Evolutionary conservation across 2,113 vertebrate species (phyloP).

Genomic region (Mormyrus lacerda): DNA sequence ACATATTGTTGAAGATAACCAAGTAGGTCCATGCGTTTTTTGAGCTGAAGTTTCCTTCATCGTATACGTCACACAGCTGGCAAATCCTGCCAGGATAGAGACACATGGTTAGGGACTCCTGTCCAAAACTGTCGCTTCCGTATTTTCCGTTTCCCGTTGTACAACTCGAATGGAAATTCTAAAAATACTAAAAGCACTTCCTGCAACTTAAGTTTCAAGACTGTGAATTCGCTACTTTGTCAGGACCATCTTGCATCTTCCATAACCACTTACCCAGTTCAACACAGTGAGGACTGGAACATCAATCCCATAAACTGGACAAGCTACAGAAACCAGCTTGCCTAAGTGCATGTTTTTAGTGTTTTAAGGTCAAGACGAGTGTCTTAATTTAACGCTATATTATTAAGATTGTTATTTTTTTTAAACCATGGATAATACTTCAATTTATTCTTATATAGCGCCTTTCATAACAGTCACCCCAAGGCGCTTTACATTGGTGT

Average conservation of each 20-base stretch:
- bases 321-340: background rate
- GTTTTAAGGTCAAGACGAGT: background rate
- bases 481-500: background rate
- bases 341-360: background rate
- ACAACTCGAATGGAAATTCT: background rate
- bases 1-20: slow-evolving; percentile 95
- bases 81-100: slow-evolving; percentile 66
- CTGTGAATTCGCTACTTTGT: background rate
- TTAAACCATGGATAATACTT: background rate
- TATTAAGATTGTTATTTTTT: too few relatives aligned
- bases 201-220: background rate
- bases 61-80: slow-evolving; percentile 79
- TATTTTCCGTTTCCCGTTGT: background rate
- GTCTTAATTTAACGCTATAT: too few relatives aligned
- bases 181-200: background rate
- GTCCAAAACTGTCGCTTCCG: background rate
- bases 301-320: background rate
- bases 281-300: background rate
- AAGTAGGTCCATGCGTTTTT: slow-evolving; percentile 94
- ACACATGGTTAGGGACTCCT: background rate
- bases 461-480: background rate
- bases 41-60: slow-evolving; percentile 94
- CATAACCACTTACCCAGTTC: background rate
- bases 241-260: background rate
- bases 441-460: background rate